Conservation (phyloP, 2,113 vertebrate genomes). For the Siphamia tubifer region DNA sequence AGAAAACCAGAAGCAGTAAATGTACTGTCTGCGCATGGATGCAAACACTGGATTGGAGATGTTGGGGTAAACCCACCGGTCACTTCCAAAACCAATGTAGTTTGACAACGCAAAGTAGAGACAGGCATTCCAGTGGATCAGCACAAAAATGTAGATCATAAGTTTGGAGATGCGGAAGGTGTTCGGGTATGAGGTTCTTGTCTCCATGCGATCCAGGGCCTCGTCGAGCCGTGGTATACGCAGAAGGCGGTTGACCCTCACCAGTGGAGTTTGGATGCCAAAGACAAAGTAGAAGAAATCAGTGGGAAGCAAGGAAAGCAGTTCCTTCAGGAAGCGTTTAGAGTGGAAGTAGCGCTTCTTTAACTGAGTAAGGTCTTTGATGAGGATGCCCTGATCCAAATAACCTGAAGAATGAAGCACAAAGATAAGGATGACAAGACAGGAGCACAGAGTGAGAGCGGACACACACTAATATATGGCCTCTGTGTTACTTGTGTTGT, state of each 20-base stretch:
- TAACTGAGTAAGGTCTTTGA: slow-evolving; percentile 74
- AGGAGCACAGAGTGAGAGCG: too few relatives aligned
- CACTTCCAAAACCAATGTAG: slow-evolving; percentile 83
- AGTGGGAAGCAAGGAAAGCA: slow-evolving; percentile 82
- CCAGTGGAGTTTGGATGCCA: slow-evolving; percentile 69
- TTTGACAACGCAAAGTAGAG: slow-evolving; percentile 88
- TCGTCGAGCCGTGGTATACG: slow-evolving; percentile 80
- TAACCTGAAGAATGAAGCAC: slow-evolving; percentile 82
- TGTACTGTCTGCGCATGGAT: slow-evolving; percentile 82
- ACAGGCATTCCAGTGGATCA: slow-evolving; percentile 92
- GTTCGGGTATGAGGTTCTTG: slow-evolving; percentile 85
- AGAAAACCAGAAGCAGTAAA: slow-evolving; percentile 94
- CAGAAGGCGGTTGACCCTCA: slow-evolving; percentile 88
- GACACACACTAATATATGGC: too few relatives aligned
- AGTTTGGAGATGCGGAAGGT: slow-evolving; percentile 87
- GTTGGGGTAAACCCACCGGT: slow-evolving; percentile 91
- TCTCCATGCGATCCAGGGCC: slow-evolving; percentile 89
- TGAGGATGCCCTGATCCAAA: slow-evolving; percentile 87
- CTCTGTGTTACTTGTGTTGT: too few relatives aligned
- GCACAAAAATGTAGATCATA: slow-evolving; percentile 87
- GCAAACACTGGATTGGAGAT: slow-evolving; percentile 66
- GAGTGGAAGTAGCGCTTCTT: slow-evolving; percentile 80
- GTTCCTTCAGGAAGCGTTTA: slow-evolving; percentile 77
- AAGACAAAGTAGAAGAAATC: slow-evolving; percentile 83
- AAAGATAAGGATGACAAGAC: not conserved